Evolutionary conservation across 1,140 invertebrate species (phyloP).

Genomic region (Ceratina australensis): DNA sequence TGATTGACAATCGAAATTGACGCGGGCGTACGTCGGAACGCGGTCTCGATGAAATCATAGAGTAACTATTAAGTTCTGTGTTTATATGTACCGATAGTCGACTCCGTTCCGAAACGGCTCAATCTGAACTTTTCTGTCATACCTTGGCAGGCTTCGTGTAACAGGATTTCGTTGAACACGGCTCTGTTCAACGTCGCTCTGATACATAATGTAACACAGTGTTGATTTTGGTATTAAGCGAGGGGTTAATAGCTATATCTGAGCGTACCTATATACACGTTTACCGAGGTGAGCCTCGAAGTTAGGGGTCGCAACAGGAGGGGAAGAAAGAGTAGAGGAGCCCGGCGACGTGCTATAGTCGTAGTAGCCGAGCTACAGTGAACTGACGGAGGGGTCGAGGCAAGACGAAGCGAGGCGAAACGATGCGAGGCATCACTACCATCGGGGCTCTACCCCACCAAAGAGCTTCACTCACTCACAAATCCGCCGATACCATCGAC

Average conservation of each 20-base stretch:
- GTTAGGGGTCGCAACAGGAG: not conserved
- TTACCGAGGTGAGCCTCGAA: constrained; percentile 56
- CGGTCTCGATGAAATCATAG: not conserved
- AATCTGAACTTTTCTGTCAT: no score
- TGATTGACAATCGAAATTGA: constrained; percentile 34
- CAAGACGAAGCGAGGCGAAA: not conserved
- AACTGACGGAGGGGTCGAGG: not conserved
- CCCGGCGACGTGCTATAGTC: not conserved
- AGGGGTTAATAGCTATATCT: no score
- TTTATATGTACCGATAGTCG: no score
- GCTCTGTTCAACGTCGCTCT: no score
- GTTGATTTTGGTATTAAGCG: no score
- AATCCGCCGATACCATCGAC: constrained; percentile 34
- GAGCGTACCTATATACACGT: constrained; percentile 42
- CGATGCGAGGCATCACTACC: not conserved
- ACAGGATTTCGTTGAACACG: no score
- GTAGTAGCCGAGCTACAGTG: not conserved
- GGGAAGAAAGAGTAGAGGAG: not conserved
- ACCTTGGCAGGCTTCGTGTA: no score
- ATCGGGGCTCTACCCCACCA: not conserved
- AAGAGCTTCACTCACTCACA: not conserved
- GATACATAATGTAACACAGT: no score
- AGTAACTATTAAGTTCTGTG: no score
- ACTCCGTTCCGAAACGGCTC: no score
- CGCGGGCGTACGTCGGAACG: constrained; percentile 25